Conservation (phyloP, 2,888 invertebrate species). For the Troides helena region DNA sequence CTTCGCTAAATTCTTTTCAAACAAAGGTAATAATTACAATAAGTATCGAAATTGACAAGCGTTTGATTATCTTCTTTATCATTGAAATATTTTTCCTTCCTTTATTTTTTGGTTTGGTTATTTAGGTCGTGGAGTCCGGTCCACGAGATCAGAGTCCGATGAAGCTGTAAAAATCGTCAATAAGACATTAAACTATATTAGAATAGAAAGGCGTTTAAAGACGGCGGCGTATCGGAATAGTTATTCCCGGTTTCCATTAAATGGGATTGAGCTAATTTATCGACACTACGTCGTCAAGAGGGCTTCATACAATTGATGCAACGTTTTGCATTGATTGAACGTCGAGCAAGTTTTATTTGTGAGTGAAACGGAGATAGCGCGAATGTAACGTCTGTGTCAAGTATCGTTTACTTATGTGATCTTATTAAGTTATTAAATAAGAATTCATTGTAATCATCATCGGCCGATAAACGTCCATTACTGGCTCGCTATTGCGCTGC, state of each 20-base stretch:
- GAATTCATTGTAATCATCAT: no score
- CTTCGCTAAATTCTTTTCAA: no score
- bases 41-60: not conserved
- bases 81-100: not conserved
- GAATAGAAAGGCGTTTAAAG: no score
- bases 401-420: not conserved
- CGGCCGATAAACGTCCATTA: no score
- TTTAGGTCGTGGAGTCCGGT: no score
- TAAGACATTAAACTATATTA: no score
- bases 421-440: no score
- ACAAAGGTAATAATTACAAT: not conserved
- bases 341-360: constrained; percentile 17
- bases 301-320: constrained; percentile 32
- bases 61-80: not conserved
- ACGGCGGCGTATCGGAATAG: constrained; percentile 39
- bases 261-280: constrained; percentile 43
- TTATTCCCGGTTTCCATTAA: constrained; percentile 41
- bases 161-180: no score
- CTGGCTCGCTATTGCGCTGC: no score
- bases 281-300: constrained; percentile 40
- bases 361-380: constrained; percentile 8
- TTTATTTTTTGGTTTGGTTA: no score
- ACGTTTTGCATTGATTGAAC: constrained; percentile 13
- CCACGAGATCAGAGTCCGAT: no score
- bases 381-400: constrained; percentile 3